Percentiles rank a stretch among this genome's conserved stretches.
Conservation (phyloP, 2,113 vertebrate species). For the Sylvia atricapilla region DNA sequence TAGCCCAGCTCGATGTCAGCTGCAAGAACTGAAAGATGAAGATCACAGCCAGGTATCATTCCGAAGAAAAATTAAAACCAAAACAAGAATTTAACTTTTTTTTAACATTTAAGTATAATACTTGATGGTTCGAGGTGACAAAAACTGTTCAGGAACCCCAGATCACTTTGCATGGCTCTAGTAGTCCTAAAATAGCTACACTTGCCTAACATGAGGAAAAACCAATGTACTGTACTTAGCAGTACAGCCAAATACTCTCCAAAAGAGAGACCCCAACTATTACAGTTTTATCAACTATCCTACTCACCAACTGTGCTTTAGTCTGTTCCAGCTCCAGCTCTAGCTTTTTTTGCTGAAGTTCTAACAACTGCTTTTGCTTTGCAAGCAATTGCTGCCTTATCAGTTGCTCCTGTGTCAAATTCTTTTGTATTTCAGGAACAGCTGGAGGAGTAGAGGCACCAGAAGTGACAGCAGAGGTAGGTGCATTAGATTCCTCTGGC, state of each 20-base stretch:
- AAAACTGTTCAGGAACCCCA: background rate
- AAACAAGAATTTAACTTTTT: background rate
- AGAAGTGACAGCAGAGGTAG: slow-evolving; percentile 73
- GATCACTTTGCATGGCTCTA: background rate
- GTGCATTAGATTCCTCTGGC: slow-evolving; percentile 84
- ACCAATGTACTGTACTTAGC: background rate
- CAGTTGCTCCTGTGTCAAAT: slow-evolving; percentile 92
- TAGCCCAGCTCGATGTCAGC: background rate
- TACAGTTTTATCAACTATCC: background rate
- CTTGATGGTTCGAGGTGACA: background rate
- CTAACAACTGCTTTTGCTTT: slow-evolving; percentile 97
- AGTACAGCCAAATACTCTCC: background rate
- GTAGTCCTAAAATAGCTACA: background rate
- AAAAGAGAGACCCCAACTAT: background rate
- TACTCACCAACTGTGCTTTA: slow-evolving; percentile 94
- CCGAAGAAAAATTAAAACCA: background rate
- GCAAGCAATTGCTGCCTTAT: slow-evolving; percentile 95
- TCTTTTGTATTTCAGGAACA: slow-evolving; percentile 82
- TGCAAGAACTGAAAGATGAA: background rate
- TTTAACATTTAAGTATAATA: background rate
- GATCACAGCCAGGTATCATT: background rate
- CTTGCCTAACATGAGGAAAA: background rate
- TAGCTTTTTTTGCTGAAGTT: slow-evolving; percentile 98
- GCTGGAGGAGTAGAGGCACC: slow-evolving; percentile 68
- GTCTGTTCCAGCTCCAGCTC: slow-evolving; percentile 98